Conservation (phyloP, 2,797 vertebrate genomes). For the Myotis findleyi region DNA sequence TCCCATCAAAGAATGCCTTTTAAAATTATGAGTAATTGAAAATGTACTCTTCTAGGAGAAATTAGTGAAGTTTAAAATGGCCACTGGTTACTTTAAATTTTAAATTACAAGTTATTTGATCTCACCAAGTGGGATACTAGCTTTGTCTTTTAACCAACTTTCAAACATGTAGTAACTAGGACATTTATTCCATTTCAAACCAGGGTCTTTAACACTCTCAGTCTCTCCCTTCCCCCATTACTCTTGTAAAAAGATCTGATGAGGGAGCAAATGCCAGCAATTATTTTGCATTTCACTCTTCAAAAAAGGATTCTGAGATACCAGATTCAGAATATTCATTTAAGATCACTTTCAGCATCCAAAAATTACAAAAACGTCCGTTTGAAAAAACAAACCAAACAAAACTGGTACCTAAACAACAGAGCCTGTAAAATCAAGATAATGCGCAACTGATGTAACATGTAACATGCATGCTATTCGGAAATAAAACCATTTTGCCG, state of each 20-base stretch:
- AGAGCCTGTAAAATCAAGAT: slow-evolving; percentile 59
- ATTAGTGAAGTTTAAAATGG: slow-evolving; percentile 85
- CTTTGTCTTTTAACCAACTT: slow-evolving; percentile 70
- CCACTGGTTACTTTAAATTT: slow-evolving; percentile 83
- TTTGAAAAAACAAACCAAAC: slow-evolving; percentile 28
- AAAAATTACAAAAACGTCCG: slow-evolving; percentile 1
- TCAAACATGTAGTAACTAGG: slow-evolving; percentile 72
- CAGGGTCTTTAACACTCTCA: slow-evolving; percentile 55
- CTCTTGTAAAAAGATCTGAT: slow-evolving; percentile 26
- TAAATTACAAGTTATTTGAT: slow-evolving; percentile 79
- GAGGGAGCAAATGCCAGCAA: slow-evolving; percentile 43
- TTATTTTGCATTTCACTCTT: slow-evolving; percentile 63
- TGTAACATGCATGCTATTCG: not conserved
- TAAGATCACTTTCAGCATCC: slow-evolving; percentile 39
- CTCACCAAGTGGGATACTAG: slow-evolving; percentile 32
- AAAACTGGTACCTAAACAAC: not conserved
- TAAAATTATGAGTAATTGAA: slow-evolving; percentile 58
- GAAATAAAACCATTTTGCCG: slow-evolving; percentile 45
- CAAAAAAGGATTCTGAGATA: not conserved
- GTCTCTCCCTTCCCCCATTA: slow-evolving; percentile 46
- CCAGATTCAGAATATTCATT: not conserved
- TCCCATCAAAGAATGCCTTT: slow-evolving; percentile 33
- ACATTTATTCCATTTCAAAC: slow-evolving; percentile 77
- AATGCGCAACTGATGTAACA: slow-evolving; percentile 64
- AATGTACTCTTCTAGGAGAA: slow-evolving; percentile 71